Conservation (phyloP, 37 sponge, comb jelly and placozoan species). For the Aplysina aerophoba region DNA sequence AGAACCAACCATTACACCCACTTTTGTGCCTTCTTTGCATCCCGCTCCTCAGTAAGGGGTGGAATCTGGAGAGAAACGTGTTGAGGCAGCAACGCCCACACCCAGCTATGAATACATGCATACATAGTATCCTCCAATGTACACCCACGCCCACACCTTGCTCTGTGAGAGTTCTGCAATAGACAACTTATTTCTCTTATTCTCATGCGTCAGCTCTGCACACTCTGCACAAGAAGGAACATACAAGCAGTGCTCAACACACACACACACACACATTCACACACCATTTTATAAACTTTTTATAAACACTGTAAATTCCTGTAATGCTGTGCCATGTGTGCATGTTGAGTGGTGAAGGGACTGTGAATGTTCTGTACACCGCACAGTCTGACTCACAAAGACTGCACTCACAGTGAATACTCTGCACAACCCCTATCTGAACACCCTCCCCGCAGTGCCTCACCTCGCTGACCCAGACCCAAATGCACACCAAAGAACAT, state of each 20-base stretch:
- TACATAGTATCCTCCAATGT: not conserved
- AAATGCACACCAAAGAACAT: conserved; percentile 96
- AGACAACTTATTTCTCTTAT: conserved; percentile 35
- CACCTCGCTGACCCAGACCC: no score
- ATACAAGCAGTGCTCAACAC: not conserved
- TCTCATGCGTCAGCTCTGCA: not conserved
- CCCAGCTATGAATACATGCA: no score
- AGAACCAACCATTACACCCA: no score
- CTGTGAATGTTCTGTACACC: no score
- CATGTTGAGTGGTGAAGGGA: no score
- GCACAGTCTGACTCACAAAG: not conserved
- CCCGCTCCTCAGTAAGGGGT: no score
- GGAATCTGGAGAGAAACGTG: no score
- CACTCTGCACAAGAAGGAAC: not conserved
- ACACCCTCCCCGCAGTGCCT: not conserved
- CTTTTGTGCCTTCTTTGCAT: no score
- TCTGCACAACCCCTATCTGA: no score
- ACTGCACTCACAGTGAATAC: no score
- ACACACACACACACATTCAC: conserved; percentile 23
- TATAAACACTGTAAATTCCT: not conserved
- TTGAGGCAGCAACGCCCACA: no score
- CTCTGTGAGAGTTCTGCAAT: conserved; percentile 32
- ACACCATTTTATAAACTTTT: not conserved
- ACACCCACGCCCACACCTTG: not conserved
- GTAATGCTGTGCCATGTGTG: not conserved